Percentiles rank a stretch among this genome's conserved stretches.
Evolutionary conservation across 2,797 vertebrate genomes (phyloP).

Genomic region (Neoniphon sammara): DNA sequence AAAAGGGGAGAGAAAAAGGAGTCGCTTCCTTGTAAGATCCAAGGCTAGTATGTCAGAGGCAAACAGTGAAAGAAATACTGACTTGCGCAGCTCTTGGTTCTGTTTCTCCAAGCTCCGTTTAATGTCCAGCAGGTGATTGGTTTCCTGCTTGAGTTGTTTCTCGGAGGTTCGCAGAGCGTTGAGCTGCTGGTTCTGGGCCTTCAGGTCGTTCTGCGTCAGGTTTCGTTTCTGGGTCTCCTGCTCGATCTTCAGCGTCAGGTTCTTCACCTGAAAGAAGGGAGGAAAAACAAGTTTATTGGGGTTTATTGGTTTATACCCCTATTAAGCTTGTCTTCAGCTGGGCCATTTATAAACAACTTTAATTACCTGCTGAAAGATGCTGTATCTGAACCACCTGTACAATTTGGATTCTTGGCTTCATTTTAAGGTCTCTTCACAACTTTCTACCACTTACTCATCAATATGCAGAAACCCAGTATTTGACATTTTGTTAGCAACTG

Average conservation of each 20-base stretch:
- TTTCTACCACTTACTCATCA: too few species aligned
- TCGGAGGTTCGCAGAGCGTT: conserved; percentile 91
- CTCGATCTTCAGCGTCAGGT: conserved; percentile 94
- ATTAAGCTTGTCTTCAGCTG: not conserved
- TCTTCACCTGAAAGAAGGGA: conserved; percentile 88
- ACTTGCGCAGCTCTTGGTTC: conserved; percentile 97
- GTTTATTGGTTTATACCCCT: too few species aligned
- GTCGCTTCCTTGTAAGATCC: too few species aligned
- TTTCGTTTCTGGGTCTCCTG: conserved; percentile 97
- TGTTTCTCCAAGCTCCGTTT: conserved; percentile 96
- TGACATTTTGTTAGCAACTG: too few species aligned
- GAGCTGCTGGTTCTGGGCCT: conserved; percentile 95
- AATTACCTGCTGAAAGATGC: too few species aligned
- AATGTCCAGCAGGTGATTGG: conserved; percentile 95
- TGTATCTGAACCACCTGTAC: too few species aligned
- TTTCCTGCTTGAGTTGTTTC: conserved; percentile 98
- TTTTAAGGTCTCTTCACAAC: too few species aligned
- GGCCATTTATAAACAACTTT: too few species aligned
- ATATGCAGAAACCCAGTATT: too few species aligned
- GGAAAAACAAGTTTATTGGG: not conserved
- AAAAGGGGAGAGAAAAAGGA: too few species aligned
- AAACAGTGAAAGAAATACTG: conserved; percentile 12
- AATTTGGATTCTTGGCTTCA: too few species aligned
- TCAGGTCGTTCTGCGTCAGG: conserved; percentile 96
- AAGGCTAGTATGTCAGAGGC: not conserved